These are phyloP conservation scores for Phainopepla nitens DNA, from an alignment of 2,113 vertebrate species.

Conservation along the genomic window DNA sequence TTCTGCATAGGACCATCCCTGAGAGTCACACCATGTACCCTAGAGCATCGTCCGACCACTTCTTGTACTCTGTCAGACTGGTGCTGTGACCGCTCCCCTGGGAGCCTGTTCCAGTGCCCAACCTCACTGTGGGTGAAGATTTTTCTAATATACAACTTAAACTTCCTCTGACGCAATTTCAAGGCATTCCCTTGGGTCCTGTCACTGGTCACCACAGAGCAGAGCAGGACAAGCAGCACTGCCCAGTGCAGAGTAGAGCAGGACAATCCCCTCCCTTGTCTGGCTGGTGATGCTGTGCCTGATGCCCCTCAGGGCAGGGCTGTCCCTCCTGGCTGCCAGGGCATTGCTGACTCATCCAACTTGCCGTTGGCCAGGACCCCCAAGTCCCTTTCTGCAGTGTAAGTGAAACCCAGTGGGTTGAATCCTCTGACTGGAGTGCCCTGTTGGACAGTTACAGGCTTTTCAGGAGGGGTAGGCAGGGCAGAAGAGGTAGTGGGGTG, in stretches of 20 bases:
- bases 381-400: neutral
- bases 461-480: neutral
- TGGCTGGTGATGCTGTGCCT: fast-evolving
- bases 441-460: neutral
- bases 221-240: fast-evolving
- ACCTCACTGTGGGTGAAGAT: fast-evolving
- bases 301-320: fast-evolving
- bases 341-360: neutral
- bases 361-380: fast-evolving
- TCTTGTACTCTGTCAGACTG: neutral
- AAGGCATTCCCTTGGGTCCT: fast-evolving
- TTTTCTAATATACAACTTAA: neutral
- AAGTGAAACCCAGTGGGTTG: neutral
- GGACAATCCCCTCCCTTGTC: too few relatives aligned
- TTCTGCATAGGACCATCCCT: too few relatives aligned
- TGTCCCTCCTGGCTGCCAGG: neutral
- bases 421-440: neutral
- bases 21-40: too few relatives aligned
- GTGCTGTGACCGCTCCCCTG: neutral
- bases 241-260: neutral
- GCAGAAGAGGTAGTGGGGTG: neutral
- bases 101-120: neutral
- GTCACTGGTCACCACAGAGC: neutral
- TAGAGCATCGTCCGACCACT: neutral
- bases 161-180: neutral